Conservation (phyloP, 2,113 vertebrate species). For the Heptranchias perlo region DNA sequence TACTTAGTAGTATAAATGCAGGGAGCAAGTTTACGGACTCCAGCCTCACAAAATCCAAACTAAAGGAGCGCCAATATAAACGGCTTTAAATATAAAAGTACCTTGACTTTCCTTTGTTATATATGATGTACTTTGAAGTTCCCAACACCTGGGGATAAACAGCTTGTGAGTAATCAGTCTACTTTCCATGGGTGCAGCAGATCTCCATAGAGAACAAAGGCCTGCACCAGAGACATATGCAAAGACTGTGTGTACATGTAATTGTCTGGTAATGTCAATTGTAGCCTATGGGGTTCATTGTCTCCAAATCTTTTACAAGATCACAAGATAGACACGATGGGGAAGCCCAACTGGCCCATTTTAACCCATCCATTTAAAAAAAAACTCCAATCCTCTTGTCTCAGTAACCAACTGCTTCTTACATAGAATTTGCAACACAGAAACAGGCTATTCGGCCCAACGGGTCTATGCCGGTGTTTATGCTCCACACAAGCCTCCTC, state of each 20-base stretch:
- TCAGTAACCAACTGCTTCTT: no score
- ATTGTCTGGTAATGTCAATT: conserved; percentile 2
- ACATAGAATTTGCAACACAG: no score
- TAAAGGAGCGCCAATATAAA: neutral
- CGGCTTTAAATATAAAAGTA: neutral
- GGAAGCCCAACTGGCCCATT: neutral
- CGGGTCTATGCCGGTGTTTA: no score
- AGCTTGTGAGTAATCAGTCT: neutral
- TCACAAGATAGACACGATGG: neutral
- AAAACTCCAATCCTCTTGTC: no score
- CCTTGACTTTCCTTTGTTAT: conserved; percentile 2
- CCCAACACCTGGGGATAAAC: neutral
- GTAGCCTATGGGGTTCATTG: neutral
- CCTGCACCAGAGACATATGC: neutral
- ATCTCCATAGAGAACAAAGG: neutral
- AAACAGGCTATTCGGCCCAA: no score
- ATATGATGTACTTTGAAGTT: neutral
- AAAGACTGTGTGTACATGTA: neutral
- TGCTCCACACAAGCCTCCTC: no score
- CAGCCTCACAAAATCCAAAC: neutral
- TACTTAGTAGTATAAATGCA: neutral
- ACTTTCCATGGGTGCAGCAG: neutral
- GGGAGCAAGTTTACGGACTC: neutral
- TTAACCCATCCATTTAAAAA: neutral
- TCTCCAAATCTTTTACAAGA: neutral